phyloP scores from a whole-genome alignment of 1,140 invertebrate genomes.

The Neodiprion pinetum region DNA sequence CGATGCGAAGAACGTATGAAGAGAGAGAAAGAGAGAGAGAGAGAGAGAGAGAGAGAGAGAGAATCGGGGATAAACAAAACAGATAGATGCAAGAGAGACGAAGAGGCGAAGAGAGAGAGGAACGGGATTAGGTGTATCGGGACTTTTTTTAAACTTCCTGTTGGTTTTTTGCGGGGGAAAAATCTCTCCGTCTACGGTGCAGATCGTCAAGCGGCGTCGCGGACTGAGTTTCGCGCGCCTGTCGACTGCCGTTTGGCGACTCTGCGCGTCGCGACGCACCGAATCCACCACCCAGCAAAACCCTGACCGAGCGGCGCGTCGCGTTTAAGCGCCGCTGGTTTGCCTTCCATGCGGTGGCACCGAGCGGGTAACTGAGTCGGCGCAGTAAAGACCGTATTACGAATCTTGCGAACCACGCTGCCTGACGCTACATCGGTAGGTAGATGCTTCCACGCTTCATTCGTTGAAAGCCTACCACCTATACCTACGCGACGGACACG shows the following conservation, averaged over 20 bases:
- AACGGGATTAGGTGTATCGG: not conserved
- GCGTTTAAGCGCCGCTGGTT: constrained; percentile 58
- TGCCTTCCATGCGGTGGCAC: constrained; percentile 47
- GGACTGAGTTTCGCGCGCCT: constrained; percentile 6
- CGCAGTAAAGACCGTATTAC: constrained; percentile 41
- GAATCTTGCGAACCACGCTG: constrained; percentile 22
- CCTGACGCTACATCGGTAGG: constrained; percentile 24
- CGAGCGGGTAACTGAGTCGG: constrained; percentile 53
- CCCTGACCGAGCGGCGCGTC: not conserved
- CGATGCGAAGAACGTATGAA: not conserved
- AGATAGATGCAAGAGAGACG: not conserved
- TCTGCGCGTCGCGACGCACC: not conserved
- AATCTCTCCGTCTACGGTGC: constrained; percentile 10
- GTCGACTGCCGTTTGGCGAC: constrained; percentile 11
- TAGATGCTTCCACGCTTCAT: no score
- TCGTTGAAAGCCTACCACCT: constrained; percentile 12
- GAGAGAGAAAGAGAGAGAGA: constrained; percentile 1
- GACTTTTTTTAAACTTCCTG: constrained; percentile 23
- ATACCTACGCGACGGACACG: constrained; percentile 21
- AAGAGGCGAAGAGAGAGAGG: not conserved
- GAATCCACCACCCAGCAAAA: not conserved
- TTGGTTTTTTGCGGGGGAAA: no score
- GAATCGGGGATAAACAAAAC: not conserved
- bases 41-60: constrained; percentile 5
- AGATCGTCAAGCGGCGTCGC: not conserved